Evolutionary conservation across 2,797 vertebrate species (phyloP).

Genomic region (Lepilemur ruficaudatus): DNA sequence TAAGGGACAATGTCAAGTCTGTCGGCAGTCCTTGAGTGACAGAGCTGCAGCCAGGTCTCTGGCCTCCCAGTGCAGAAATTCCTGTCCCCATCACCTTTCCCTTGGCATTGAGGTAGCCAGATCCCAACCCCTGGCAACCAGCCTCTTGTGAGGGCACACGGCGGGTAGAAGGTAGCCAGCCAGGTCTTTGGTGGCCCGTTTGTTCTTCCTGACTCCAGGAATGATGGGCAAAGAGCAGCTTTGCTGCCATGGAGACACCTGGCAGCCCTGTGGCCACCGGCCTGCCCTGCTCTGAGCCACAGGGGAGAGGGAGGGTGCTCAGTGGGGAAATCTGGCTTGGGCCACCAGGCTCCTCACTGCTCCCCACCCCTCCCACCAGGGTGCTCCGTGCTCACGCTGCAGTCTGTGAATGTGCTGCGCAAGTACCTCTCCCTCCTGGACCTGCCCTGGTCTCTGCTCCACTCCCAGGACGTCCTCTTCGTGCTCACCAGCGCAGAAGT

Average conservation of each 20-base stretch:
- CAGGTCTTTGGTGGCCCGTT: background rate
- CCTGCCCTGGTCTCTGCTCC: slow-evolving; percentile 90
- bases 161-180: background rate
- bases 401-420: slow-evolving; percentile 90
- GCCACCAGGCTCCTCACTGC: background rate
- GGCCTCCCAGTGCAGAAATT: background rate
- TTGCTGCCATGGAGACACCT: background rate
- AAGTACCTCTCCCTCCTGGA: slow-evolving; percentile 94
- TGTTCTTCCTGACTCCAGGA: background rate
- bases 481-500: slow-evolving; percentile 87
- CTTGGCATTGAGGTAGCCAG: background rate
- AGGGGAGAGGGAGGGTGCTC: too few species aligned
- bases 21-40: background rate
- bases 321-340: background rate
- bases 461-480: slow-evolving; percentile 85
- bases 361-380: slow-evolving; percentile 78
- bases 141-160: background rate
- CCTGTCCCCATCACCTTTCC: background rate
- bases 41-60: background rate
- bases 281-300: background rate
- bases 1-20: background rate
- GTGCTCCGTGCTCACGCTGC: slow-evolving; percentile 88
- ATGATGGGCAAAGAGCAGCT: background rate
- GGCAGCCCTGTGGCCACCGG: background rate
- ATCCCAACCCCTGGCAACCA: background rate